Percentiles rank a stretch among this genome's conserved stretches.
Evolutionary conservation across 2,113 vertebrate genomes (phyloP).

Genomic region (Rhineura floridana): DNA sequence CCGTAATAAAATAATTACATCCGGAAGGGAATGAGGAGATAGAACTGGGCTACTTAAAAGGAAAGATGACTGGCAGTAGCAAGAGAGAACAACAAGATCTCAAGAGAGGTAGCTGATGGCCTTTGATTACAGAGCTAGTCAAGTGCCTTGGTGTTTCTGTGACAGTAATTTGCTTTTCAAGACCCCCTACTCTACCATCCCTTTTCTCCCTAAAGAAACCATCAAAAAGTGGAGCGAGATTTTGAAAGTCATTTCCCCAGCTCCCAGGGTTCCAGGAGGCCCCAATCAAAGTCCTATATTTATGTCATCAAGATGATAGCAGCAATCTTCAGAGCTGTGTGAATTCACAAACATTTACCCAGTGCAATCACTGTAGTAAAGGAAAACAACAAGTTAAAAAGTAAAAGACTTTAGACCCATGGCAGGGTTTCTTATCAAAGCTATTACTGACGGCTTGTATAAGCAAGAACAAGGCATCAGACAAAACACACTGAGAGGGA

Average conservation of each 20-base stretch:
- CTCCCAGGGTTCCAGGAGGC: constrained; percentile 47
- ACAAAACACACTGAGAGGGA: neutral
- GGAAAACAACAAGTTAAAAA: neutral
- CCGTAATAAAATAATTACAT: constrained; percentile 2
- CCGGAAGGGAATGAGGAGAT: neutral
- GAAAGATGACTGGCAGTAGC: neutral
- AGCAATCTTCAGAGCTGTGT: constrained; percentile 55
- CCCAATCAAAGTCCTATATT: constrained; percentile 56
- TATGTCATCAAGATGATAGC: constrained; percentile 70
- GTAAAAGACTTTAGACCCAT: constrained; percentile 51
- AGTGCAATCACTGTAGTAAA: constrained; percentile 23
- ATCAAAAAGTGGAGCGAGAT: constrained; percentile 39
- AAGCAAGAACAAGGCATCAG: neutral
- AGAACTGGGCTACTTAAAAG: neutral
- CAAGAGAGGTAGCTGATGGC: neutral
- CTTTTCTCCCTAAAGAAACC: constrained; percentile 30
- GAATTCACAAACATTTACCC: constrained; percentile 65
- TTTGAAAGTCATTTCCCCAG: constrained; percentile 56
- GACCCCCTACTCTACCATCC: neutral
- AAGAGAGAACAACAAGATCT: neutral
- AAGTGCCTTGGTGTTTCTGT: neutral
- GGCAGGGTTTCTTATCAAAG: constrained; percentile 3
- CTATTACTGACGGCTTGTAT: neutral
- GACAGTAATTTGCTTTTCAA: constrained; percentile 1
- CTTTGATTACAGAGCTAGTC: constrained; percentile 1